These are phyloP conservation scores for Sogatella furcifera DNA, from an alignment of 1,140 invertebrate genomes.

Conservation along the genomic window DNA sequence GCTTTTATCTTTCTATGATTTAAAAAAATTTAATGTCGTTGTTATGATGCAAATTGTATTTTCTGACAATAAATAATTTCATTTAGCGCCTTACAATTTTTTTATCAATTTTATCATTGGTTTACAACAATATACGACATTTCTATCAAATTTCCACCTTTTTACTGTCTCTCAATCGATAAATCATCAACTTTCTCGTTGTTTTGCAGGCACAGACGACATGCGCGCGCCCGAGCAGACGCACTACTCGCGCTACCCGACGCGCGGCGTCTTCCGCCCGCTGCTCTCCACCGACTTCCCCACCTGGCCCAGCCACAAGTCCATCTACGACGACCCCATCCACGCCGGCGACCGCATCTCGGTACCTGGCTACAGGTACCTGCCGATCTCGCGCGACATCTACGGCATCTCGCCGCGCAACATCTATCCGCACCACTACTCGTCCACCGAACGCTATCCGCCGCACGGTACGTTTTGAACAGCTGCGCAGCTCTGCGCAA, in stretches of 20 bases:
- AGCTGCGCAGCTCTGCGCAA: no score
- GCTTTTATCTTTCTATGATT: no score
- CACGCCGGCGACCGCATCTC: constrained; percentile 69
- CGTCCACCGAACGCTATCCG: constrained; percentile 58
- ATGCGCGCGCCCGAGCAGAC: constrained; percentile 71
- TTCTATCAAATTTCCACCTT: no score
- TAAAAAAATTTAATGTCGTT: no score
- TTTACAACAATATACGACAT: no score
- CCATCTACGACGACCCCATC: constrained; percentile 72
- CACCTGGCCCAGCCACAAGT: constrained; percentile 63
- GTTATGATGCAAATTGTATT: no score
- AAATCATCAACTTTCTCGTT: background rate
- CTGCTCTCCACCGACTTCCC: constrained; percentile 39
- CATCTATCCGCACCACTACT: constrained; percentile 76
- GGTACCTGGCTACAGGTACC: constrained; percentile 70
- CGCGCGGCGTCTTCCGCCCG: constrained; percentile 54
- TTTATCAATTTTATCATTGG: no score
- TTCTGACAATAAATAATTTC: no score
- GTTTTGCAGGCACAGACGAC: constrained; percentile 68
- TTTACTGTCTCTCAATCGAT: no score
- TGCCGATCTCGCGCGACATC: constrained; percentile 75
- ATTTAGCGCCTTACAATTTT: no score
- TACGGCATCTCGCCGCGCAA: constrained; percentile 78
- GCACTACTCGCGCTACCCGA: constrained; percentile 43
- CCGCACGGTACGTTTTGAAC: constrained; percentile 62